Evolutionary conservation across 2,113 vertebrate species (phyloP), one percentile per base, ranked within the genome.

Genomic region (Cyprinodon variegatus): DNA sequence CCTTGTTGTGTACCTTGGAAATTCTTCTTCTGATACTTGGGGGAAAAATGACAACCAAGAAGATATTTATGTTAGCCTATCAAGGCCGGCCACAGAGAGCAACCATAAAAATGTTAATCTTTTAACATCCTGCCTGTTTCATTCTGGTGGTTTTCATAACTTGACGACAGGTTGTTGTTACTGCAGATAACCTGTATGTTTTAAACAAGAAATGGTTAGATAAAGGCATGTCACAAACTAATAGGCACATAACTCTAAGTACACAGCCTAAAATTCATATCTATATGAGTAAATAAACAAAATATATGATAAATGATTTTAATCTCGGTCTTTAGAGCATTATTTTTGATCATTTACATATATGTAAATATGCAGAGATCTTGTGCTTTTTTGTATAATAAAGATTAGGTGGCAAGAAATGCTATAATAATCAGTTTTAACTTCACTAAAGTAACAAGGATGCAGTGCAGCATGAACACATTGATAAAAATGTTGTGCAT

Each of bases 1-100:
- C 88, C 96, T 95, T 36, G 96, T 94, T 11, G 97, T 96, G 87
- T 96, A 93, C 82, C 95, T 96, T 70, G 96, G 94, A 71, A 94
- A 45, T n/a, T 97, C 96, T 86, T 97, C 94, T 0, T 96, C 96
- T 76, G 90, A 78, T 90, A 86, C 67, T 90, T 36, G 80, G 63
- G 65, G 76, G 39, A 79, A 89, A 17, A 78, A 91, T 60, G 86
- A 71, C 38, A 45, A 78, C 38, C 66, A 66, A 72, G 7, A 20
- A 62, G 65, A 43, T 39, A 4, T 9, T 57, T 71, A 22, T 65
- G 65, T 70, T 40, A 29, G 36, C 53, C 50, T 39, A 20, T 1
- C 13, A 43, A 65, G 70, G 77, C 13, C 11, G 40, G 37, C 1
- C 14, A 59, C 37, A 29, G 12, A 45, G 39, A 45, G 41, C 48